A percentile compares a stretch with the other conserved stretches of the same genome.
phyloP scores from a whole-genome alignment of 1,140 invertebrate genomes.

The Paraescarpia echinospica region DNA sequence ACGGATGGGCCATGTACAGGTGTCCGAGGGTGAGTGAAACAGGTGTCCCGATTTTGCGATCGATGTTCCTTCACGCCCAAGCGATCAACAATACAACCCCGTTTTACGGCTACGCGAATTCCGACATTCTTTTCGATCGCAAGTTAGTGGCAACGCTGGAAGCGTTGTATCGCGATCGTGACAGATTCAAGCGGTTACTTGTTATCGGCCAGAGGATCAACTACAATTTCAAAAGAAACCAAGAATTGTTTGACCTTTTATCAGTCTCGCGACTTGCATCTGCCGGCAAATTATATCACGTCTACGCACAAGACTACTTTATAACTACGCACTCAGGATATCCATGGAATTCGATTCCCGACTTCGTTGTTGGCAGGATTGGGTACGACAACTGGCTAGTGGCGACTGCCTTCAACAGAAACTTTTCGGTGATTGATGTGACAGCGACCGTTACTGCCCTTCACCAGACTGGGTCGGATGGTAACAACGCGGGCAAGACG shows the following conservation, averaged over 20 bases:
- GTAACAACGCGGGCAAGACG: background rate
- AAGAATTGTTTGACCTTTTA: background rate
- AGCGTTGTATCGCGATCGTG: background rate
- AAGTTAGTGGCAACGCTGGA: background rate
- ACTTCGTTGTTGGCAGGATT: slow-evolving; percentile 20
- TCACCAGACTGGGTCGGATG: slow-evolving; percentile 1
- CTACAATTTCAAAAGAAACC: background rate
- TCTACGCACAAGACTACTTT: slow-evolving; percentile 22
- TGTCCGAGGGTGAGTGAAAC: background rate
- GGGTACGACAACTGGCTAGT: slow-evolving; percentile 30
- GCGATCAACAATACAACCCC: background rate
- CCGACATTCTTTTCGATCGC: slow-evolving; percentile 19
- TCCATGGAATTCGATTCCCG: slow-evolving; percentile 14
- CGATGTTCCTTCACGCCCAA: background rate
- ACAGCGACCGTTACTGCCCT: background rate
- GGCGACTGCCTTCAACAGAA: background rate
- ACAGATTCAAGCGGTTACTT: background rate
- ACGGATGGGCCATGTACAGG: background rate
- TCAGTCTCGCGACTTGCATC: background rate
- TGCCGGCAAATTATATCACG: background rate
- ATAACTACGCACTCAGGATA: background rate
- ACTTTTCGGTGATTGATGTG: background rate
- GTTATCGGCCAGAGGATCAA: slow-evolving; percentile 18
- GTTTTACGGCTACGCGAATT: slow-evolving; percentile 25
- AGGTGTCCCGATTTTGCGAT: slow-evolving; percentile 1